Base-by-base conservation (phyloP, 2,888 invertebrate genomes). In the Periphyllus acericola region DNA sequence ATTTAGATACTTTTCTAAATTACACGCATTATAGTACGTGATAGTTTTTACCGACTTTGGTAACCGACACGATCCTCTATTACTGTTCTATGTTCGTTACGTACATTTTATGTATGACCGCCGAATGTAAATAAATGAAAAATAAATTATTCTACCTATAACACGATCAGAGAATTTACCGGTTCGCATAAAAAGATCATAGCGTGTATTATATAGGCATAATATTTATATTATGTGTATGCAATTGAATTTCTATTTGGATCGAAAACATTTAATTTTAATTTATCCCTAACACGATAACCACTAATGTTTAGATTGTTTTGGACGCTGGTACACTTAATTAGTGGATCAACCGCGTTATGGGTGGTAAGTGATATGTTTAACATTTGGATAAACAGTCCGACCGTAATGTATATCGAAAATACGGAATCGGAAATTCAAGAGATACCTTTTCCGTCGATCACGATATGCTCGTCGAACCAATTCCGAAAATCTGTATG, bases 371-470 rank as follows among this genome's bases (percentile, higher is more conserved):
- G 17, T 0, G 0, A 19, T n/a, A 29, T 66, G 19, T n/a, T 29
- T 6, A 36, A 36, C 2, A 3, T 60, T 34, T 79, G 79, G 79
- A 79, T 60, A 25, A 25, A 79, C n/a, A 52, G 17, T 52, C 82
- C 82, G 25, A 71, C 14, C 11, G 32, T 72, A 25, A 71, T 82
- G 71, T 82, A 25, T 17, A 72, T 82, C n/a, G 82, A 82, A 17
- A 82, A 82, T 25, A 52, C 25, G 6, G 82, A 82, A 82, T 52
- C 71, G 5, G 11, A 29, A 25, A 82, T 82, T 52, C 40, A 6
- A 32, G 71, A 82, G 40, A 81, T 71, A 81, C 81, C 81, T 19
- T 81, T 81, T 46, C 81, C 81, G 5, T 46, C 68, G 6, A 46
- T 82, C 14, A 71, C 21, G 25, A 71, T 82, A 46, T 82, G 82